A percentile compares a stretch with the other conserved stretches of the same genome.
Evolutionary conservation across 1,140 invertebrate species (phyloP).

Genomic region (Aradophagus sp.): DNA sequence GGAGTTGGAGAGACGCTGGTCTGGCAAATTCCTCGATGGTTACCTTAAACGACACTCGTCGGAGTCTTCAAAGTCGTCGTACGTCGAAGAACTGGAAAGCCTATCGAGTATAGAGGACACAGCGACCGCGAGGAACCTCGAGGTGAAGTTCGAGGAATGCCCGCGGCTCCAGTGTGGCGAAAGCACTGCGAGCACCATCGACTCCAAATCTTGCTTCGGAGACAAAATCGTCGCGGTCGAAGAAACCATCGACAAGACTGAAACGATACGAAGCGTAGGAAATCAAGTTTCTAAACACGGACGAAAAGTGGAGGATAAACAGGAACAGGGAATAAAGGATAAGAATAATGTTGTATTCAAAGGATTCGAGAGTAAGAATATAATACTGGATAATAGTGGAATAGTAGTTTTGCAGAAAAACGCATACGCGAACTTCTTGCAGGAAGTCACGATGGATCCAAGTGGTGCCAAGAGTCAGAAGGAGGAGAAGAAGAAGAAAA

Average conservation of each 20-base stretch:
- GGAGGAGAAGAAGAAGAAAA: constrained; percentile 69
- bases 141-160: constrained; percentile 51
- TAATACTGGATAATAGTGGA: constrained; percentile 15
- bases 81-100: constrained; percentile 68
- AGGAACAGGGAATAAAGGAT: too few relatives aligned
- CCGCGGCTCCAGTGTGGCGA: constrained; percentile 49
- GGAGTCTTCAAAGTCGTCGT: constrained; percentile 68
- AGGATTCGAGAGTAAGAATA: constrained; percentile 3
- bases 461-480: constrained; percentile 58
- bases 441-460: constrained; percentile 65
- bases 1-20: constrained; percentile 69
- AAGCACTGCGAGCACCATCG: constrained; percentile 62
- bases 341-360: too few relatives aligned
- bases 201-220: constrained; percentile 66
- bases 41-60: constrained; percentile 62
- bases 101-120: constrained; percentile 63
- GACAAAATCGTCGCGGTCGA: constrained; percentile 63
- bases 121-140: constrained; percentile 24
- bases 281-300: too few relatives aligned
- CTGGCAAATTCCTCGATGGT: constrained; percentile 65
- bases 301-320: too few relatives aligned
- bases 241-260: constrained; percentile 54
- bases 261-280: neutral
- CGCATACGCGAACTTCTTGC: constrained; percentile 69
- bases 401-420: constrained; percentile 46